These are phyloP conservation scores for Oedothorax gibbosus DNA, from an alignment of 1,140 invertebrate species.

Conservation along the genomic window DNA sequence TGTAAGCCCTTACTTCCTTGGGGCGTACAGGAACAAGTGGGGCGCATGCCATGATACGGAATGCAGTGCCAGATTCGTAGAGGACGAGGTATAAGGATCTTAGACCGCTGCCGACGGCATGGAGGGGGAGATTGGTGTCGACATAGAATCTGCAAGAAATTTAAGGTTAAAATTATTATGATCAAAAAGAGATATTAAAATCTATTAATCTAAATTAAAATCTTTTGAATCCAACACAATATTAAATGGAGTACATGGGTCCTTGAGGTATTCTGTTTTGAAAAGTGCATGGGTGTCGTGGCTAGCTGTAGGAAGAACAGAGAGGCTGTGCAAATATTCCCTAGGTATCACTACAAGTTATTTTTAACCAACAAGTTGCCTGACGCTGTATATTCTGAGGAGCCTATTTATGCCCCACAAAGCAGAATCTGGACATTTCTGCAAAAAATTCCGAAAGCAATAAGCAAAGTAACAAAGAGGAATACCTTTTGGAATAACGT, in stretches of 20 bases:
- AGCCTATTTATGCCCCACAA: no score
- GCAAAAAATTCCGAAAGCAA: no score
- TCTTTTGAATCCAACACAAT: background rate
- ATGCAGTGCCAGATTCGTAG: constrained; percentile 82
- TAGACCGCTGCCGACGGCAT: constrained; percentile 74
- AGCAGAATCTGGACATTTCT: no score
- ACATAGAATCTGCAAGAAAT: constrained; percentile 59
- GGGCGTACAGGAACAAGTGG: constrained; percentile 74
- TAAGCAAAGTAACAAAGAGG: background rate
- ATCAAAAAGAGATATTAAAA: background rate
- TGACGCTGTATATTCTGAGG: no score
- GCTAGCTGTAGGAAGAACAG: no score
- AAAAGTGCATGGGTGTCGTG: background rate
- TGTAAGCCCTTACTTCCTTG: constrained; percentile 74
- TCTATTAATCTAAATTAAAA: background rate
- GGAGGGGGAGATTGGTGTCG: constrained; percentile 67
- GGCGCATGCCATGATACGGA: constrained; percentile 85
- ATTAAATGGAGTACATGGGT: no score
- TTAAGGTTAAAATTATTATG: background rate
- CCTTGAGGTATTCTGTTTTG: background rate
- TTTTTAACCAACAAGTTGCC: no score
- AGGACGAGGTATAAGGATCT: constrained; percentile 85
- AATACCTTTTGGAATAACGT: constrained; percentile 64
- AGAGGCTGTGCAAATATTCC: no score
- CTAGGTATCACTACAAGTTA: no score